Evolutionary conservation across 2,113 vertebrate species (phyloP).

Genomic region (Suncus etruscus): DNA sequence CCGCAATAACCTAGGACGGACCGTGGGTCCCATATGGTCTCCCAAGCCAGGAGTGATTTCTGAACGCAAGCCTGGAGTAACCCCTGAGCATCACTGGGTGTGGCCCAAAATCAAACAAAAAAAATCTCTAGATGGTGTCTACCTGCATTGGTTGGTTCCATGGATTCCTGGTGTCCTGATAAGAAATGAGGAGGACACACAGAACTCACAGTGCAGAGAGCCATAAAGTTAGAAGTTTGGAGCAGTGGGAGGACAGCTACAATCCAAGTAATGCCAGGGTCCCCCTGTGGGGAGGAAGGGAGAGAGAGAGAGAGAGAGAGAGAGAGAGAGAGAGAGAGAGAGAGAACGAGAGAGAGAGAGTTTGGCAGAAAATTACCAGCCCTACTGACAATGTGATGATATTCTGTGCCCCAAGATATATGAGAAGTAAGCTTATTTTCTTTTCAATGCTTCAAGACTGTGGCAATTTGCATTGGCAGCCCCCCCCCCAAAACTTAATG

Average conservation of each 20-base stretch:
- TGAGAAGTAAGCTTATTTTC: background rate
- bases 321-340: background rate
- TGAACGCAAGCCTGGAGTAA: too few relatives aligned
- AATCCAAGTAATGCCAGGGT: background rate
- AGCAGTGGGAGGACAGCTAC: background rate
- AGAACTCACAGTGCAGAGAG: background rate
- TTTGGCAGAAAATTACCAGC: background rate
- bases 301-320: background rate
- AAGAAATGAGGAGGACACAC: background rate
- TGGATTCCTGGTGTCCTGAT: background rate
- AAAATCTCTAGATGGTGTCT: background rate
- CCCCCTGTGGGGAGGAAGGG: background rate
- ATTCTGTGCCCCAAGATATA: background rate
- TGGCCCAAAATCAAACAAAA: too few relatives aligned
- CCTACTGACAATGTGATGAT: background rate
- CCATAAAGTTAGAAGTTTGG: accelerated
- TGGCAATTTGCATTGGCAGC: background rate
- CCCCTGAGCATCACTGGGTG: too few relatives aligned
- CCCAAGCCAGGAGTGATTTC: too few relatives aligned
- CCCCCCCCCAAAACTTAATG: background rate
- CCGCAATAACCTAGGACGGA: too few relatives aligned
- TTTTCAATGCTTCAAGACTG: background rate
- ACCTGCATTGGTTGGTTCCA: background rate
- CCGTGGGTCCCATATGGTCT: too few relatives aligned
- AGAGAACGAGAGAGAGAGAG: too few relatives aligned